Percentiles rank a stretch among this genome's conserved stretches.
Conservation (phyloP, 2,797 vertebrate species). For the Gallinago stenura region DNA sequence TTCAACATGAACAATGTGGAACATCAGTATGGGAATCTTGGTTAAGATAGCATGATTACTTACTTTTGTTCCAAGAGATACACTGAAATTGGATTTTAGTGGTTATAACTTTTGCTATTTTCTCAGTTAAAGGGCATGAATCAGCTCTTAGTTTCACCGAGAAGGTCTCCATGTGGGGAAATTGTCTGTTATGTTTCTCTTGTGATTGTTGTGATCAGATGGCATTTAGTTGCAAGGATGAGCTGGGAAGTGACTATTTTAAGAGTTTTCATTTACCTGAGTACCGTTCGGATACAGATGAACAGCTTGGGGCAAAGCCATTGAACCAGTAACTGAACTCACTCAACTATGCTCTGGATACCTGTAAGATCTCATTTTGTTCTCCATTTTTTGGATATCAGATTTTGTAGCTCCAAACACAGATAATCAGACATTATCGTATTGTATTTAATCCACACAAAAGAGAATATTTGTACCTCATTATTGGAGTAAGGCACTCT, state of each 20-base stretch:
- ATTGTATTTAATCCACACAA: background rate
- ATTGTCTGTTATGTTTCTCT: background rate
- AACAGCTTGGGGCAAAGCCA: background rate
- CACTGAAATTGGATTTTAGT: background rate
- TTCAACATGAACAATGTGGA: background rate
- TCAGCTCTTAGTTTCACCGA: slow-evolving; percentile 21
- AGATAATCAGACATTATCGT: background rate
- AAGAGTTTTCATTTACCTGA: background rate
- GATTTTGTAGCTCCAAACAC: background rate
- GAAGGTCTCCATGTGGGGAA: background rate
- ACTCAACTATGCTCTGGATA: background rate
- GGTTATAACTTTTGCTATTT: background rate
- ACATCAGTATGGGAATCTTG: background rate
- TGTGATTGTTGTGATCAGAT: background rate
- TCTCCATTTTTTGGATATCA: background rate
- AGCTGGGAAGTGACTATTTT: background rate
- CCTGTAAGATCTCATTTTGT: background rate
- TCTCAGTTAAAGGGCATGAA: background rate
- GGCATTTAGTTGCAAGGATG: background rate
- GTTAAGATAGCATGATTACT: background rate
- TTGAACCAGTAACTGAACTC: background rate
- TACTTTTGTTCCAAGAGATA: background rate
- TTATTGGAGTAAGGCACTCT: background rate
- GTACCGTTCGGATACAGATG: background rate
- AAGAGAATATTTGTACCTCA: background rate